Evolutionary conservation across 1,140 invertebrate species (phyloP), one percentile per base, ranked within the genome.

Genomic region (Mylabris phalerata): DNA sequence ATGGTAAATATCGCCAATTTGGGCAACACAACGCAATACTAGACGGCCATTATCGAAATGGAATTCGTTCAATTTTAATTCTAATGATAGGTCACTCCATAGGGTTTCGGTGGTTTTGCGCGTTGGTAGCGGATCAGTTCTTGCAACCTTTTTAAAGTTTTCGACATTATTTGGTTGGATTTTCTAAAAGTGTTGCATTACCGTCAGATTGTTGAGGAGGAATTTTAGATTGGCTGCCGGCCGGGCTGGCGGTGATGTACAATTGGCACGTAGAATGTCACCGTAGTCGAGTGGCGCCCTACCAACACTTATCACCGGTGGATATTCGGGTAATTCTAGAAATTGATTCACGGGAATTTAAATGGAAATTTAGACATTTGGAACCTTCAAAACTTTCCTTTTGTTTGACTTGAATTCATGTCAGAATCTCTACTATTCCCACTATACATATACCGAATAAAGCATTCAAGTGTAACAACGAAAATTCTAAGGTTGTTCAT

Each of bases 261-360:
- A 92, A 73, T 88, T 90, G 13, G 82, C 86, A 59, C 83, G 76
- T 41, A 91, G 76, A 59, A 79, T 82, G 67, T 90, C 87, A 4
- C 87, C 88, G 45, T 60, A 66, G 59, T 70, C 67, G 25, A 70
- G 59, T 13, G 65, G 62, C 26, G 66, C 65, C 25, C 64, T 52
- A n/a, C 61, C 63, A 4, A 70, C 70, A 42, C 79, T 79, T 19
- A 84, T 78, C 45, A 71, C 74, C 9, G 82, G 83, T 24, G 78
- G 76, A 40, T 75, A 75, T 38, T 80, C 77, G 3, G 82, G 83
- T 48, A 83, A 73, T 59, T 82, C 83, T 85, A 73, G 6, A 42
- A 42, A 42, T 42, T 42, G 10, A 42, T 7, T 42, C 32, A 32
- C 4, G 1, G 7, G 4, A 32, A 75, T 40, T 49, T 73, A 71